A percentile compares a stretch with the other conserved stretches of the same genome.
These are phyloP conservation scores for Oxygymnocypris stewartii DNA, from an alignment of 2,113 vertebrate genomes.

Conservation along the genomic window DNA sequence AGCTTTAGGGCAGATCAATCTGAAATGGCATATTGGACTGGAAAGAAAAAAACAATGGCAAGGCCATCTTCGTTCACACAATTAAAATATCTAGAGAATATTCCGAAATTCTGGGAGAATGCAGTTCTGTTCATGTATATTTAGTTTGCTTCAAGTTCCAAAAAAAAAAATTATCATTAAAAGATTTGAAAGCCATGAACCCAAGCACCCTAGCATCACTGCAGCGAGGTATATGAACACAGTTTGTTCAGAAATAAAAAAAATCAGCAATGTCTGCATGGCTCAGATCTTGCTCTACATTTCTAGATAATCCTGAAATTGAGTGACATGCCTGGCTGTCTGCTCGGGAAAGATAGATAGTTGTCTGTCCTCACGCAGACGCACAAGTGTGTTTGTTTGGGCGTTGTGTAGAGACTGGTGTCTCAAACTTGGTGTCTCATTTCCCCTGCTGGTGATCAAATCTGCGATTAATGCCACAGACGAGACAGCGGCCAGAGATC, in stretches of 20 bases:
- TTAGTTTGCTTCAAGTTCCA: neutral
- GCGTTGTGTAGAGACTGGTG: constrained; percentile 5
- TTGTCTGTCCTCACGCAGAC: constrained; percentile 1
- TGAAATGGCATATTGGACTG: neutral
- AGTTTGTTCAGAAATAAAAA: neutral
- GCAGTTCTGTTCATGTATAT: neutral
- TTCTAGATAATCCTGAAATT: constrained; percentile 11
- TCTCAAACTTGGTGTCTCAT: constrained; percentile 39
- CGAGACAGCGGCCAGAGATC: neutral
- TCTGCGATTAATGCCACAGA: constrained; percentile 30
- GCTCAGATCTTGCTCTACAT: neutral
- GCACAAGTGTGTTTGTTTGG: constrained; percentile 31
- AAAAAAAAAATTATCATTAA: neutral
- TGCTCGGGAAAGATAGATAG: constrained; percentile 5
- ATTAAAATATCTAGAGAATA: neutral
- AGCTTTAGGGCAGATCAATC: neutral
- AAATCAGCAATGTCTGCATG: neutral
- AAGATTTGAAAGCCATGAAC: neutral
- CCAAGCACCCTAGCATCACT: neutral
- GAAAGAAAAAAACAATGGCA: neutral
- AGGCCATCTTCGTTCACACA: neutral
- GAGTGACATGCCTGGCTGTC: constrained; percentile 10
- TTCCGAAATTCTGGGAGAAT: neutral
- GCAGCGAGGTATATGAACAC: neutral
- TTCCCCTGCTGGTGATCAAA: constrained; percentile 31